A percentile compares a stretch with the other conserved stretches of the same genome.
Conservation (phyloP, 2,113 vertebrate genomes). For the Choloepus hoffmanni region DNA sequence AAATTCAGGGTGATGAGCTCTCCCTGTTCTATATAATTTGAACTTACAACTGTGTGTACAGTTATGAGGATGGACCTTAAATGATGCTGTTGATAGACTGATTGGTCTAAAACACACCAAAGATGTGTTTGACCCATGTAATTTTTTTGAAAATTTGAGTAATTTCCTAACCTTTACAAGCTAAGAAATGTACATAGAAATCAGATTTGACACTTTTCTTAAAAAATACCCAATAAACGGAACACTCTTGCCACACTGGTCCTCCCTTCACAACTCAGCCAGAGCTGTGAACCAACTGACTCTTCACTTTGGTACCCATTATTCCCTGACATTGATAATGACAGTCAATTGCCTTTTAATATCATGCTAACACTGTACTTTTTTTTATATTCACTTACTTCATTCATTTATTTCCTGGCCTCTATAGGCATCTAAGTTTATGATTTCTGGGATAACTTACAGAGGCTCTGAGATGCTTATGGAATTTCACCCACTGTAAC, state of each 20-base stretch:
- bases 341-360: not conserved
- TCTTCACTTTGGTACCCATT: not conserved
- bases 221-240: not conserved
- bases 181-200: not conserved
- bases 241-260: not conserved
- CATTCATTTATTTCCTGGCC: not conserved
- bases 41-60: not conserved
- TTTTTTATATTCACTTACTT: not conserved
- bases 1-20: not conserved
- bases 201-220: not conserved
- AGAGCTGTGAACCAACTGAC: not conserved
- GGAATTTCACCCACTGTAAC: not conserved
- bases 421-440: not conserved
- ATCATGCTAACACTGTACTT: not conserved
- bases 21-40: not conserved
- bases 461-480: not conserved
- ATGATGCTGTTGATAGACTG: not conserved
- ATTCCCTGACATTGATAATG: not conserved
- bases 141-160: not conserved
- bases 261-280: not conserved
- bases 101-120: not conserved
- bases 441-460: not conserved
- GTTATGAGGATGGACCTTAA: not conserved
- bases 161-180: conserved; percentile 28
- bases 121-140: not conserved